These are phyloP conservation scores for Antheraea assamensis DNA, from an alignment of 2,888 invertebrate species.

Conservation along the genomic window DNA sequence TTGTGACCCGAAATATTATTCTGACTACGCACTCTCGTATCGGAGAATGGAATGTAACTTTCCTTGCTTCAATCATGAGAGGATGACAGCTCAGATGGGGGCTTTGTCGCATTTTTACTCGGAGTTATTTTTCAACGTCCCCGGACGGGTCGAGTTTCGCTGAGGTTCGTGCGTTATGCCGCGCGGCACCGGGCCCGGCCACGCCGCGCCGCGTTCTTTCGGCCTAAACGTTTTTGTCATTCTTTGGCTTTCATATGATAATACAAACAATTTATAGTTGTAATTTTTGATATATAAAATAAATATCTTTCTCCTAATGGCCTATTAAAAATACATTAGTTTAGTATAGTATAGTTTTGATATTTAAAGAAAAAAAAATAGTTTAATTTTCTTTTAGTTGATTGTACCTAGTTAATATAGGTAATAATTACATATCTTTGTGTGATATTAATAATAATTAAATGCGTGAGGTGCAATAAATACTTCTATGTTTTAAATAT, in stretches of 20 bases:
- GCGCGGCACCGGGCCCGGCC: too few species aligned
- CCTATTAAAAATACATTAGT: neutral
- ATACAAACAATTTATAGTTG: neutral
- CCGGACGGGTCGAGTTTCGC: slow-evolving; percentile 20
- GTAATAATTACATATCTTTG: too few species aligned
- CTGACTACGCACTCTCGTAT: slow-evolving; percentile 28
- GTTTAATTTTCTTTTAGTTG: neutral
- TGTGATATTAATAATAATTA: neutral
- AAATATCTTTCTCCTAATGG: neutral
- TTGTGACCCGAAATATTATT: slow-evolving; percentile 18
- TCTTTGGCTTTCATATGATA: slow-evolving; percentile 6
- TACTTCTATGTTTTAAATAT: neutral
- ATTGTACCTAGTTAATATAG: neutral
- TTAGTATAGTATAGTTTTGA: neutral
- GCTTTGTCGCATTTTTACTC: slow-evolving; percentile 56
- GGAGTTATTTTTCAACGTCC: slow-evolving; percentile 23
- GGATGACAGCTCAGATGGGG: slow-evolving; percentile 54
- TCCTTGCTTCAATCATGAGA: slow-evolving; percentile 63
- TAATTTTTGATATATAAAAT: neutral
- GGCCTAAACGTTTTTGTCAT: slow-evolving; percentile 10
- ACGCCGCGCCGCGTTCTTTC: neutral
- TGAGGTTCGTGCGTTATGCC: slow-evolving; percentile 15
- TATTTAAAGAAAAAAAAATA: neutral
- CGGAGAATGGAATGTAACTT: slow-evolving; percentile 61
- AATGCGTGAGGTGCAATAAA: neutral